These are phyloP conservation scores for Spongilla lacustris DNA, from an alignment of 37 sponge, comb jelly and placozoan genomes.

Conservation along the genomic window DNA sequence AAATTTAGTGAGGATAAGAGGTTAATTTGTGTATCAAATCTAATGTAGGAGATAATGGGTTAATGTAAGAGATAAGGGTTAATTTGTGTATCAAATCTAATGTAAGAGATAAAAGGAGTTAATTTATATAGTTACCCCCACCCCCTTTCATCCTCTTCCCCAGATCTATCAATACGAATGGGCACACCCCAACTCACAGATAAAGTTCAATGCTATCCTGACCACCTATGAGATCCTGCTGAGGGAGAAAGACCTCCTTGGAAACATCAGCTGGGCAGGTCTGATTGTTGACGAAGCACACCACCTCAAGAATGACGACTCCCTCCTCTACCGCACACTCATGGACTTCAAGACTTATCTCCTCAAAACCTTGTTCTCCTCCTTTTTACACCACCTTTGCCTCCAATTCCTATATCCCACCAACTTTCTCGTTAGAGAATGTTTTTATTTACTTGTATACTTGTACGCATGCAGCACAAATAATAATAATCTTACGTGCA, in stretches of 20 bases:
- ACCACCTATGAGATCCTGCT: conserved; percentile 98
- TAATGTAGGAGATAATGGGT: conserved; percentile 4
- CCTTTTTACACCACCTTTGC: too few species aligned
- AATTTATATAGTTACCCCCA: conserved; percentile 50
- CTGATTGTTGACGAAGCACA: conserved; percentile 97
- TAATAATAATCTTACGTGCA: conserved; percentile 1
- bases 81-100: conserved; percentile 1
- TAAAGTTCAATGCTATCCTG: conserved; percentile 93
- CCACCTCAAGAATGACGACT: conserved; percentile 98
- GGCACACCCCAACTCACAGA: conserved; percentile 66
- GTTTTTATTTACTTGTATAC: not conserved
- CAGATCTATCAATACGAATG: conserved; percentile 91
- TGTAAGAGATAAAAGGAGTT: conserved; percentile 18
- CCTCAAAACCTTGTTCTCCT: conserved; percentile 20
- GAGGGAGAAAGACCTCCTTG: conserved; percentile 92
- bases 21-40: conserved; percentile 20
- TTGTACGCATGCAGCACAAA: not conserved
- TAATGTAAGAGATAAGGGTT: not conserved
- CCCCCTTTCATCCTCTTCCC: not conserved
- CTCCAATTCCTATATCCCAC: too few species aligned
- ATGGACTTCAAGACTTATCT: conserved; percentile 89
- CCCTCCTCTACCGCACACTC: conserved; percentile 90
- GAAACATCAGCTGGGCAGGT: conserved; percentile 87
- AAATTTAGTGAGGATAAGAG: not conserved
- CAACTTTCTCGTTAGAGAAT: too few species aligned